phyloP scores from a whole-genome alignment of 2,797 vertebrate genomes.

The Pelodytes ibericus region DNA sequence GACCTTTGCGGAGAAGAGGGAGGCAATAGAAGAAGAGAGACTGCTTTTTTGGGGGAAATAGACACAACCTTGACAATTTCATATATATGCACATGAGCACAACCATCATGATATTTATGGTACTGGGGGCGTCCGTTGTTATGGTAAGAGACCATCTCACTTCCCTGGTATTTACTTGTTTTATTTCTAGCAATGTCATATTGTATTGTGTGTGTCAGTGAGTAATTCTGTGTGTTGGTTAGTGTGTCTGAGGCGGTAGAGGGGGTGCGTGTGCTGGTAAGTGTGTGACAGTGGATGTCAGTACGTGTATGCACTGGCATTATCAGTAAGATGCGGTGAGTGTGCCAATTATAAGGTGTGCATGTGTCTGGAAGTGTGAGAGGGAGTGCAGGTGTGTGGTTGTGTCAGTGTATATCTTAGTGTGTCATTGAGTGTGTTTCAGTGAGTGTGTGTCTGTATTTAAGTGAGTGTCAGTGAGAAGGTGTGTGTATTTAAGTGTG shows the following conservation, averaged over 20 bases:
- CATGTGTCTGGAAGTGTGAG: neutral
- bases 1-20: slow-evolving; percentile 70
- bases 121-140: slow-evolving; percentile 97
- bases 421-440: slow-evolving; percentile 21
- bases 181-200: slow-evolving; percentile 48
- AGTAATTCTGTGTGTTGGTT: slow-evolving; percentile 8
- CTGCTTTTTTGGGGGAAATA: slow-evolving; percentile 70
- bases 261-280: neutral
- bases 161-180: neutral
- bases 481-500: neutral
- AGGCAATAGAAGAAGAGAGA: slow-evolving; percentile 70
- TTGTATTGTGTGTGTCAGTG: neutral
- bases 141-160: slow-evolving; percentile 83
- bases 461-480: neutral
- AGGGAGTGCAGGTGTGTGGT: neutral
- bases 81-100: slow-evolving; percentile 96
- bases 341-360: slow-evolving; percentile 20
- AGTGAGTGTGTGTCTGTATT: neutral
- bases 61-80: slow-evolving; percentile 80
- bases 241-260: no score
- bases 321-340: neutral
- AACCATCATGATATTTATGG: slow-evolving; percentile 99
- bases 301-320: neutral
- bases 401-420: slow-evolving; percentile 15
- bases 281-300: no score